Conservation (phyloP, 2,113 vertebrate species). For the Salvelinus sp. region DNA sequence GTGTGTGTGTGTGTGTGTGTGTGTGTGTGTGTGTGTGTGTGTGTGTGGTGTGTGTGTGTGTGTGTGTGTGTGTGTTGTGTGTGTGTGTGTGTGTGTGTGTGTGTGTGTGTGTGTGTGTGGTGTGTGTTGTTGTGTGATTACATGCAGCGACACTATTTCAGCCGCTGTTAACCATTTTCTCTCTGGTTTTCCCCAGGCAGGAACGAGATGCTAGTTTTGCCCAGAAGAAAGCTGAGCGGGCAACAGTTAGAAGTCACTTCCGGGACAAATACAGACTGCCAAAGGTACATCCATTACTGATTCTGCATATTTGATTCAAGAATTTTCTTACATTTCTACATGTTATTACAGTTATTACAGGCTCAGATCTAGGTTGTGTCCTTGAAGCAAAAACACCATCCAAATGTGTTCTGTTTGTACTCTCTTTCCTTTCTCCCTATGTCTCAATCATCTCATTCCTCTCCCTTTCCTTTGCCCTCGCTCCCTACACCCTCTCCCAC, state of each 20-base stretch:
- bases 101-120: too few relatives aligned
- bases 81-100: too few relatives aligned
- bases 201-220: constrained; percentile 90
- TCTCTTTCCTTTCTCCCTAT: not conserved
- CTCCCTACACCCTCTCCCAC: not conserved
- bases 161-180: constrained; percentile 5
- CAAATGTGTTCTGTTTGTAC: not conserved
- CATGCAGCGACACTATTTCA: too few relatives aligned
- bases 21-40: too few relatives aligned
- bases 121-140: too few relatives aligned
- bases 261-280: constrained; percentile 94
- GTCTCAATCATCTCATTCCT: not conserved
- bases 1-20: not conserved
- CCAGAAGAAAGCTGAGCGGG: constrained; percentile 94
- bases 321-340: not conserved
- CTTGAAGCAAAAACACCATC: not conserved
- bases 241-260: constrained; percentile 91
- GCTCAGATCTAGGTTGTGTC: not conserved
- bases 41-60: too few relatives aligned
- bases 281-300: constrained; percentile 79
- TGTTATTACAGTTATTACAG: not conserved
- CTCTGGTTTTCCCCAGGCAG: constrained; percentile 73
- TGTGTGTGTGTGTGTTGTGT: not conserved
- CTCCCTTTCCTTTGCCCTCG: not conserved
- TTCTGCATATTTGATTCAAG: not conserved